Percentiles rank a stretch among this genome's conserved stretches.
phyloP scores from a whole-genome alignment of 2,888 invertebrate genomes.

The Stenurella melanura region DNA sequence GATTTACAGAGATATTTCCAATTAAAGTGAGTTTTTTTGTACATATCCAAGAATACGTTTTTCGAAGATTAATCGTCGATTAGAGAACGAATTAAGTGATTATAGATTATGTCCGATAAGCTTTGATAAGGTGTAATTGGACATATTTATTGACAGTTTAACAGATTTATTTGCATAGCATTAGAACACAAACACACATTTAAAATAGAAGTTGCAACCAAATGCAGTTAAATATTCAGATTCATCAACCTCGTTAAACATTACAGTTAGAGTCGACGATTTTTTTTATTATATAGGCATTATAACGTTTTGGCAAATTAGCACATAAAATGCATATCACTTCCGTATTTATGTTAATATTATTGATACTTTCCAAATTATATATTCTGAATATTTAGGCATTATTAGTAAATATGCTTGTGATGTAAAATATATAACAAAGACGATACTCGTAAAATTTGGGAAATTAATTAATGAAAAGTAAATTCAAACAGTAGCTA shows the following conservation, averaged over 20 bases:
- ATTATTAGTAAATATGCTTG: too few species aligned
- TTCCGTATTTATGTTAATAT: background rate
- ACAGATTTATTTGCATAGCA: conserved; percentile 1
- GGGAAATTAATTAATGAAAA: too few species aligned
- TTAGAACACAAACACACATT: conserved; percentile 4
- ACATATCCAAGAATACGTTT: background rate
- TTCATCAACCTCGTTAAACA: conserved; percentile 5
- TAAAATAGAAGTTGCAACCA: background rate
- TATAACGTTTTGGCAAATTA: background rate
- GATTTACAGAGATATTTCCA: background rate
- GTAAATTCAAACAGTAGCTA: too few species aligned
- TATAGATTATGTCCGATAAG: background rate
- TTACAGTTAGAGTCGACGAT: background rate
- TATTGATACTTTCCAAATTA: too few species aligned
- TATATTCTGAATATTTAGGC: too few species aligned
- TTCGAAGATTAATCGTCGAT: background rate
- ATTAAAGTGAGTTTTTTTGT: background rate
- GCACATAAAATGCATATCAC: background rate
- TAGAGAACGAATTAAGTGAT: background rate
- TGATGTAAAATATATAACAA: too few species aligned
- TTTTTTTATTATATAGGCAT: background rate
- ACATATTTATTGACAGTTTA: background rate
- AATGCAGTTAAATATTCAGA: conserved; percentile 12
- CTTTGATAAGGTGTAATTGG: background rate
- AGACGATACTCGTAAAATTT: too few species aligned